Evolutionary conservation across 2,797 vertebrate genomes (phyloP), one percentile per base, ranked within the genome.

Genomic region (Coendou prehensilis): DNA sequence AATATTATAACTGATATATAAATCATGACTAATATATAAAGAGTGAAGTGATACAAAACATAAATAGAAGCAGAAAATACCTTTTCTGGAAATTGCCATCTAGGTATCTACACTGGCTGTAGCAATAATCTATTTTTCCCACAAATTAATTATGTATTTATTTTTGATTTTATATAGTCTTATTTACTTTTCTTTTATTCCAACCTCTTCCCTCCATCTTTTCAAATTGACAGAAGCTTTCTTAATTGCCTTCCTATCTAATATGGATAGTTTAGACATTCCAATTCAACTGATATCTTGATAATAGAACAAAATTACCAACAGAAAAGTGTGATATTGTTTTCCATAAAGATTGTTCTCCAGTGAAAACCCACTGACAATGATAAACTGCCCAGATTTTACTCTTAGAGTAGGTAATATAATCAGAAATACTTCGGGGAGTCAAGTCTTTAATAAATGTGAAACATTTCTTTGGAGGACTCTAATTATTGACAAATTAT

Each of bases 401-500:
- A 76, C 81, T 89, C 17, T 73, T 94, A 61, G 52, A 89, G 61
- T 73, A 52, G 75, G 87, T 69, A 97, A 96, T 56, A 82, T 78
- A 97, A 81, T 90, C 80, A 54, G 88, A 96, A 86, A 95, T 84
- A 94, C 63, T 78, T 67, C 13, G 30, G 80, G 71, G 84, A 96
- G 41, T 82, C 54, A 94, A 90, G 59, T 81, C 26, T 87, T 93
- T 97, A 96, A 92, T 89, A 96, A 84, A 89, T 91, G 54, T 75
- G 67, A 94, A 93, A 26, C 87, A 79, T 91, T 95, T 92, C 75
- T 96, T 97, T 87, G 54, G 61, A 96, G 47, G 54, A 95, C 52
- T 95, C 75, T 97, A 96, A 92, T 97, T 96, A 96, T 97, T 97
- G 95, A 96, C 97, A 98, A 97, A 97, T 95, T 80, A 18, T 93